Base-by-base conservation (phyloP, 92 coral and sea anemone species). In the Diadumene lineata region DNA sequence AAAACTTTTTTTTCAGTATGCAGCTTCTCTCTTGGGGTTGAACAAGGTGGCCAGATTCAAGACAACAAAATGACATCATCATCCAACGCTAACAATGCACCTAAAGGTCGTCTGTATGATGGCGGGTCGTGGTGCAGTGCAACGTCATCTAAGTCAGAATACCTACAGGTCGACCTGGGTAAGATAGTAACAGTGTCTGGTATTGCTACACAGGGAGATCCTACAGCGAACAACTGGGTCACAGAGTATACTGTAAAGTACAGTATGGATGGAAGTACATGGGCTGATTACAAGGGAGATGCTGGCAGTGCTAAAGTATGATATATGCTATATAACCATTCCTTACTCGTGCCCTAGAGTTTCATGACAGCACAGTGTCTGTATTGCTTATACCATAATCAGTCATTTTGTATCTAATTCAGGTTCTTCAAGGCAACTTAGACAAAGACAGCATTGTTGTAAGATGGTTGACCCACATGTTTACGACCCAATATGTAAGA, bases 131-230 rank as follows among this genome's bases (percentile, higher is more conserved):
- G 78, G 78, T 73, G 78, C 11, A 56, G 78, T 34, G n/a, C 13
- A 2, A 73, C 67, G 68, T 27, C 81, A 50, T 76, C 73, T 24
- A 61, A 66, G 50, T 23, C 75, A 26, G 81, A 76, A 73, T 76
- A 76, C 71, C 25, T 78, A 73, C 69, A 73, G 78, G 34, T 73
- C 57, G 30, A 73, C 56, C 69, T 73, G 34, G 78, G 78, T 34
- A 13, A 73, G n/a, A 53, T 34, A 31, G 44, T 50, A 34, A 73
- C 78, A 21, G 78, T 73, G 64, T 31, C 78, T 56, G 78, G 78
- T 23, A 43, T 73, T 24, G 78, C 78, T 16, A 73, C 78, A 73
- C 78, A 73, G 64, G 78, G 78, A 22, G 78, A 73, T 44, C 78
- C 31, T 34, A 57, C 56, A 44, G 29, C 18, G 30, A 23, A 61